A percentile compares a stretch with the other conserved stretches of the same genome.
These are phyloP conservation scores for Liopterus haemorrhoidalis DNA, from an alignment of 2,888 invertebrate species.

Conservation along the genomic window DNA sequence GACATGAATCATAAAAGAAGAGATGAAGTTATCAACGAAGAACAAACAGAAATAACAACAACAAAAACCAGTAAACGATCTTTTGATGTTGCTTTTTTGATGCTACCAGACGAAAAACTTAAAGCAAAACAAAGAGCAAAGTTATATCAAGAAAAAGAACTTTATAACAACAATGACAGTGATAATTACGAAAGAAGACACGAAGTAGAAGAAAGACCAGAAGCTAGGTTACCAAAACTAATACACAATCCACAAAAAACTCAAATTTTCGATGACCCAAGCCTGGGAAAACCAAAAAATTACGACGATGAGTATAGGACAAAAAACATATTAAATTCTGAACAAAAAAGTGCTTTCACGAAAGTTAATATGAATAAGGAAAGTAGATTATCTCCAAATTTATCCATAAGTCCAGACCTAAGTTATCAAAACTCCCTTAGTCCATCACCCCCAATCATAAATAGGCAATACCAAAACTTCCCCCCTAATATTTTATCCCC, in stretches of 20 bases:
- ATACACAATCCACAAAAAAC: conserved; percentile 44
- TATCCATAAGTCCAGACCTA: conserved; percentile 70
- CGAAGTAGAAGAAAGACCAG: conserved; percentile 11
- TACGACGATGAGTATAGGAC: conserved; percentile 45
- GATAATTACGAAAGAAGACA: conserved; percentile 13
- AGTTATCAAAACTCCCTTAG: conserved; percentile 74
- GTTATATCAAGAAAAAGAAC: conserved; percentile 45
- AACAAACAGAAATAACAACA: conserved; percentile 39
- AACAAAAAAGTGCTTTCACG: conserved; percentile 73
- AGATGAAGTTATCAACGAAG: conserved; percentile 36
- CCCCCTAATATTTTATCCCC: conserved; percentile 50
- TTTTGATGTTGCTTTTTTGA: conserved; percentile 85
- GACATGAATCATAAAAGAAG: conserved; percentile 49
- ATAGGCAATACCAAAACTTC: conserved; percentile 42
- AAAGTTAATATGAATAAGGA: conserved; percentile 58
- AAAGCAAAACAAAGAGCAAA: conserved; percentile 57
- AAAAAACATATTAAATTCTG: conserved; percentile 49
- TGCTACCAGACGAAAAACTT: conserved; percentile 79
- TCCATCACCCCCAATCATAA: conserved; percentile 57
- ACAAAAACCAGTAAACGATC: conserved; percentile 63
- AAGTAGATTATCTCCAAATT: conserved; percentile 55
- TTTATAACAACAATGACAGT: conserved; percentile 33
- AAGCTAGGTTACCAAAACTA: conserved; percentile 33
- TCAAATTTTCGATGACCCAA: conserved; percentile 57
- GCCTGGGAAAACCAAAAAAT: conserved; percentile 46